phyloP scores from a whole-genome alignment of 2,888 invertebrate genomes.

The Drosophila nigricruria region DNA sequence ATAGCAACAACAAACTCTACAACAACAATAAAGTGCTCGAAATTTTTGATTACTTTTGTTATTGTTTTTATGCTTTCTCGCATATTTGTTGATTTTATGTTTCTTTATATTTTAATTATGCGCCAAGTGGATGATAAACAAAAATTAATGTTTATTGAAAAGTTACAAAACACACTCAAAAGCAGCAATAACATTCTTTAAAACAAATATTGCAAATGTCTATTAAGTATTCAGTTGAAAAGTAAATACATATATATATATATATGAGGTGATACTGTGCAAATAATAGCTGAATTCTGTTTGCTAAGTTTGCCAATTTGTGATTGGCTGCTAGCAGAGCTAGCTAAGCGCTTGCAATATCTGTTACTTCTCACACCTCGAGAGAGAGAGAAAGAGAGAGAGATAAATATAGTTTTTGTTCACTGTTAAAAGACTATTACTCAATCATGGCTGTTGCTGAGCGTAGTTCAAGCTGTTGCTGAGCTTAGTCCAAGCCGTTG shows the following conservation, averaged over 20 bases:
- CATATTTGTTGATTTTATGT: conserved; percentile 61
- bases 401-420: too few species aligned
- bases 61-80: conserved; percentile 69
- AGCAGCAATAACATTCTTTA: conserved; percentile 1
- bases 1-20: neutral
- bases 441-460: too few species aligned
- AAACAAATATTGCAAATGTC: conserved; percentile 6
- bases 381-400: neutral
- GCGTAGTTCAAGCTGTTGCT: too few species aligned
- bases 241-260: neutral
- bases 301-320: neutral
- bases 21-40: conserved; percentile 42
- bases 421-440: too few species aligned
- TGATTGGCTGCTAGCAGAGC: neutral
- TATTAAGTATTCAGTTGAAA: neutral
- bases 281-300: neutral
- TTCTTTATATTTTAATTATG: conserved; percentile 63
- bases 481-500: rapidly evolving
- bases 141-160: conserved; percentile 44
- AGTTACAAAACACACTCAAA: conserved; percentile 10
- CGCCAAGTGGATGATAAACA: conserved; percentile 58
- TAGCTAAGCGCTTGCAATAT: too few species aligned
- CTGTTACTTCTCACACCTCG: too few species aligned
- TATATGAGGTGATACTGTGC: neutral
- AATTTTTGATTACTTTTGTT: conserved; percentile 76